A percentile compares a stretch with the other conserved stretches of the same genome.
These are phyloP conservation scores for Dendrolimus kikuchii DNA, from an alignment of 1,140 invertebrate species.

Conservation along the genomic window DNA sequence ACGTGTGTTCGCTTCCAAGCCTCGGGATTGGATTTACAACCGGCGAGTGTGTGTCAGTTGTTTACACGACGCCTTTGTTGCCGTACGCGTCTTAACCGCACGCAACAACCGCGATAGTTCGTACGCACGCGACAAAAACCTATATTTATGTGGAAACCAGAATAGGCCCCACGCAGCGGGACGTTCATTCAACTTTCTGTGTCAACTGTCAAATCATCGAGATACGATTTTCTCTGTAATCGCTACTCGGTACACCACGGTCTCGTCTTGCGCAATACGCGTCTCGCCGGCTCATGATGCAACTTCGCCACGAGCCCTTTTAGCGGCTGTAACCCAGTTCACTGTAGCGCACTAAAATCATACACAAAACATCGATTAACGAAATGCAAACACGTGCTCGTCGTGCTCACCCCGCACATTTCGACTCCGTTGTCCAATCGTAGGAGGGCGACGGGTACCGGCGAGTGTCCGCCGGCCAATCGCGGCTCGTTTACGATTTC, in stretches of 20 bases:
- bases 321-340: slow-evolving; percentile 37
- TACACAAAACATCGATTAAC: slow-evolving; percentile 32
- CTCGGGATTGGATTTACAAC: slow-evolving; percentile 10
- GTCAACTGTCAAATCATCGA: no score
- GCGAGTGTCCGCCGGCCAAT: slow-evolving; percentile 64
- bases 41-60: slow-evolving; percentile 30
- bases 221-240: neutral
- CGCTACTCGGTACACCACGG: slow-evolving; percentile 8
- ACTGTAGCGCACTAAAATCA: slow-evolving; percentile 20
- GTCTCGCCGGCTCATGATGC: slow-evolving; percentile 39
- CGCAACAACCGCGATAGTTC: no score
- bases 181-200: slow-evolving; percentile 15
- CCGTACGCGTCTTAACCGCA: no score
- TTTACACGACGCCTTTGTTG: slow-evolving; percentile 20
- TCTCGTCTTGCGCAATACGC: slow-evolving; percentile 10
- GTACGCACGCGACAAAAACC: no score
- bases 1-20: slow-evolving; percentile 30
- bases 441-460: slow-evolving; percentile 69
- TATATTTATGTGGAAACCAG: no score
- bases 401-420: slow-evolving; percentile 38
- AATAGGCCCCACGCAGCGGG: neutral
- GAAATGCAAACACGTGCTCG: slow-evolving; percentile 45
- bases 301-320: slow-evolving; percentile 44
- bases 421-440: slow-evolving; percentile 56
- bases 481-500: slow-evolving; percentile 70